Evolutionary conservation across 2,113 vertebrate species (phyloP), one percentile per base, ranked within the genome.

Genomic region (Urocynchramus pylzowi): DNA sequence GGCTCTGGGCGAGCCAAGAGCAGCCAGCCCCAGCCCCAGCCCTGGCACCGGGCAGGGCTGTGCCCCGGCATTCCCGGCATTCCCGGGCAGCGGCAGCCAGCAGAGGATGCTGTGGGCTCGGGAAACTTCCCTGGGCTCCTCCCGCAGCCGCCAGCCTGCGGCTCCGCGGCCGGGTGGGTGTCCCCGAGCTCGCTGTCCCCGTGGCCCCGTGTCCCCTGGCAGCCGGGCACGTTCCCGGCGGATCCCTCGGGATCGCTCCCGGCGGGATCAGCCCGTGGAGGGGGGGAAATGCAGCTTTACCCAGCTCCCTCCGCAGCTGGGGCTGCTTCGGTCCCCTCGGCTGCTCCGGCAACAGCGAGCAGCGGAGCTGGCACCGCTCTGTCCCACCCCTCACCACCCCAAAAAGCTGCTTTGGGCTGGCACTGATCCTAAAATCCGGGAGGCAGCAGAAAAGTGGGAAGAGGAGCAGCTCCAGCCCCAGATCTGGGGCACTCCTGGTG

Each of bases 31-130:
- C 87, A 6, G 56, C 13, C 10, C 7, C 10, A 1, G 1, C 52
- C 10, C 52, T 13, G 22, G 23, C 47, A 49, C 19, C 44, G 17
- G 19, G 3, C 11, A 13, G 21, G 20, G 26, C 41, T 11, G 59
- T 28, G 56, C 2, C 2, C 24, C 33, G 31, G 30, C 4, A 20
- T 54, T 13, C 30, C 50, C 33, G 22, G n/a, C 22, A 17, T 5
- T 9, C n/a, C 10, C 3, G 53, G 70, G 42, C 4, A 76, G 69
- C 35, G 0, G 19, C 1, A 26, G 57, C 94, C 96, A 6, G 84
- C 93, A 96, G 96, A 28, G 89, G 96, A 89, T 77, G 93, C 82
- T 94, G 73, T 94, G 2, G 69, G 92, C 93, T 92, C 4, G 33
- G 67, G 39, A 3, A 75, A 9, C 22, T 10, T 18, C 22, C 41